Evolutionary conservation across 2,888 invertebrate genomes (phyloP), one percentile per base, ranked within the genome.

Genomic region (Germaria angustata): DNA sequence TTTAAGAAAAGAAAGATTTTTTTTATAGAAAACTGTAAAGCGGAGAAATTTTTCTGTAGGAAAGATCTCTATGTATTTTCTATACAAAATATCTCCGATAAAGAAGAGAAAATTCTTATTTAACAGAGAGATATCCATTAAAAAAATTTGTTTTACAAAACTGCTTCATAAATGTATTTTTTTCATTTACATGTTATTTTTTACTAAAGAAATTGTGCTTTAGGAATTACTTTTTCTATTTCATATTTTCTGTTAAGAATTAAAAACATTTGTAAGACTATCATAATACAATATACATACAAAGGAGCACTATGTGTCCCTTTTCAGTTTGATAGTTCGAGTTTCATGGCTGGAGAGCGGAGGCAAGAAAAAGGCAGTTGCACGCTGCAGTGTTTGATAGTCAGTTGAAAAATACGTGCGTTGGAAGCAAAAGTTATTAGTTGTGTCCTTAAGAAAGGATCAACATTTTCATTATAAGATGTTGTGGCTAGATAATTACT

Each of bases 251-350:
- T 28, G 44, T 17, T 15, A 17, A 63, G 22, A 17, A 49, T 32
- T 34, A 65, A 75, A 15, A 11, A 24, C 44, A 75, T 65, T 75
- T 24, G 53, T 15, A 20, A 53, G 63, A 55, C 44, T 36, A 39
- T 28, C 65, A 53, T 75, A 20, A 75, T 75, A 46, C 36, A 49
- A 46, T 66, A 28, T 49, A 9, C 46, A 20, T 51, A 32, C 39
- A 76, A 66, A 57, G 28, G 20, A 66, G 24, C 36, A 55, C 57
- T 36, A 66, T 66, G 75, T 66, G 75, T 75, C 66, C 66, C 6
- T 28, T 28, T 28, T n/a, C n/a, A 22, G 34, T 55, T 59, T 49
- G 32, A 8, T 51, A 13, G 36, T n/a, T 36, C 6, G 6, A 39
- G 36, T 15, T 49, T 17, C 36, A 24, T 24, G 46, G 3, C 11